Evolutionary conservation across 37 sponge, comb jelly and placozoan genomes (phyloP).

Genomic region (Beroe ovata): DNA sequence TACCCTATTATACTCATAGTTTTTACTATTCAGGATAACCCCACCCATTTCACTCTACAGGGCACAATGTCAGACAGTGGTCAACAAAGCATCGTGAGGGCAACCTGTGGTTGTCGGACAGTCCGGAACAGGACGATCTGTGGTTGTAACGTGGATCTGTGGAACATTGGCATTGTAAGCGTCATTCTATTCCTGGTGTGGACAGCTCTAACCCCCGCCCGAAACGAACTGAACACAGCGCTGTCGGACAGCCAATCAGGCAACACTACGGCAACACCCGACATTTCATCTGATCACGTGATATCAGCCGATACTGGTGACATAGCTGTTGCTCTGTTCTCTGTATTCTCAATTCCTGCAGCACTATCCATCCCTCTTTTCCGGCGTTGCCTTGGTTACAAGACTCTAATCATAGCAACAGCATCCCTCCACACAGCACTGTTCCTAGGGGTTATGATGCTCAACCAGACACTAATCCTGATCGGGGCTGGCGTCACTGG

Average conservation of each 20-base stretch:
- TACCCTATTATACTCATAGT: no score
- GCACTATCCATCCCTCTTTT: background rate
- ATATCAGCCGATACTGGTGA: background rate
- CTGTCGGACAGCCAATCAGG: constrained; percentile 23
- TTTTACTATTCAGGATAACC: no score
- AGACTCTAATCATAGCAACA: background rate
- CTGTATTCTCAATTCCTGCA: background rate
- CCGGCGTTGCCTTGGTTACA: constrained; percentile 16
- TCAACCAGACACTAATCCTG: background rate
- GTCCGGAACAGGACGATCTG: background rate
- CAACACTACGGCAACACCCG: background rate
- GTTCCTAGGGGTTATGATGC: background rate
- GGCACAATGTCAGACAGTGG: no score
- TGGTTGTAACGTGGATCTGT: background rate
- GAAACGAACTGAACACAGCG: constrained; percentile 10
- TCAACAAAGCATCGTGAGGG: no score
- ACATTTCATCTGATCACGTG: background rate
- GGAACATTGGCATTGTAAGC: constrained; percentile 4
- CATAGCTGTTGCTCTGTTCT: background rate
- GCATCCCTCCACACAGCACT: background rate
- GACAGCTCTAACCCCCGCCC: constrained; percentile 42
- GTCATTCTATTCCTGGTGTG: constrained; percentile 6
- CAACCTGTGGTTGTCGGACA: no score
- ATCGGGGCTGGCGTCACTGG: background rate
- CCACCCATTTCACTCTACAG: no score